phyloP scores from a whole-genome alignment of 1,140 invertebrate genomes.

The Pogonomyrmex californicus region DNA sequence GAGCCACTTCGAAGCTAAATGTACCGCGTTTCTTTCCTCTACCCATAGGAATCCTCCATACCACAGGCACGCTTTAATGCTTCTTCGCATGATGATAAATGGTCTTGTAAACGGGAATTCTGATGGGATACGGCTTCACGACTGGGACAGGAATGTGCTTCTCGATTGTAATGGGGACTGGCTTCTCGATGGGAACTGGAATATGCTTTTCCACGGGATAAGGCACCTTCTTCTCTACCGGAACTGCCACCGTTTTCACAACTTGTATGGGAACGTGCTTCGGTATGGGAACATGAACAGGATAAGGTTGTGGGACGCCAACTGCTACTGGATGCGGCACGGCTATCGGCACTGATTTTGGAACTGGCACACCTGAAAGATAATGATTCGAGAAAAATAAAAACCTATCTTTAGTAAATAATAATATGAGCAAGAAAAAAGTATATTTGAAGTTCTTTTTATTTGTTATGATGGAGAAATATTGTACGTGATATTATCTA shows the following conservation, averaged over 20 bases:
- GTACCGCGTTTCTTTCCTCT: not conserved
- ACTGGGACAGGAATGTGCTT: constrained; percentile 92
- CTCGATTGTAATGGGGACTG: constrained; percentile 90
- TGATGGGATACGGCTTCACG: constrained; percentile 92
- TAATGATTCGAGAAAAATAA: not conserved
- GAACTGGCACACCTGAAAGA: constrained; percentile 88
- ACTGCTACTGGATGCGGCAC: constrained; percentile 91
- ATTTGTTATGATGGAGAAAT: not conserved
- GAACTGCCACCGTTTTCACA: constrained; percentile 87
- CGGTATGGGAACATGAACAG: constrained; percentile 85
- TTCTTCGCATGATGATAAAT: constrained; percentile 90
- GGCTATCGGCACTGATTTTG: constrained; percentile 90
- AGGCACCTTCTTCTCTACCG: constrained; percentile 89
- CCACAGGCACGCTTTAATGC: constrained; percentile 45
- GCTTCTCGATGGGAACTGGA: constrained; percentile 89
- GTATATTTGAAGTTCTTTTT: not conserved
- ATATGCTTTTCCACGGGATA: constrained; percentile 89
- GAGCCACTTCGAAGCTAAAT: not conserved
- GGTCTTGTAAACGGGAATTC: constrained; percentile 92
- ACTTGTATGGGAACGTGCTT: constrained; percentile 85
- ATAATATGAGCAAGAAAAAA: not conserved
- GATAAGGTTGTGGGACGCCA: constrained; percentile 88
- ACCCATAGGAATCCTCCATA: not conserved
- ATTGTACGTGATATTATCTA: not conserved
- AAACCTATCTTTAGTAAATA: not conserved